phyloP scores from a whole-genome alignment of 2,113 vertebrate genomes.

The Tachysurus fulvidraco region DNA sequence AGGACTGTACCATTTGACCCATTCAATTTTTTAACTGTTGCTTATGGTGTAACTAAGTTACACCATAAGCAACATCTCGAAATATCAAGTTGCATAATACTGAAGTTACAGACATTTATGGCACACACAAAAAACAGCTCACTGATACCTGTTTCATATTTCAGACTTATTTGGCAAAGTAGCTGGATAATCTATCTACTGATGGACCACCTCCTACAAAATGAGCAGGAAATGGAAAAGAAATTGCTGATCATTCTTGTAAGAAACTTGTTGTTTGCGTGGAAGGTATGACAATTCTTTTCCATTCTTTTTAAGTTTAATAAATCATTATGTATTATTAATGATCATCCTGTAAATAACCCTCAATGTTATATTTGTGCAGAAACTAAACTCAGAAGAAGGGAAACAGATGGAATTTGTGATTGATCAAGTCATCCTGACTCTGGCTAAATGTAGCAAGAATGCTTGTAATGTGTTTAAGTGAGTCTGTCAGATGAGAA shows the following conservation, averaged over 20 bases:
- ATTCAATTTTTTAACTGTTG: too few relatives aligned
- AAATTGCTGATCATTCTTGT: constrained; percentile 53
- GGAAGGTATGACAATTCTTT: constrained; percentile 41
- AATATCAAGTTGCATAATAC: neutral
- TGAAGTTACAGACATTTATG: neutral
- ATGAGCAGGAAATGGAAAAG: constrained; percentile 48
- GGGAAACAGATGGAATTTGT: constrained; percentile 24
- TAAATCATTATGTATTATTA: neutral
- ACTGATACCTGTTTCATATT: neutral
- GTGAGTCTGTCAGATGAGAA: constrained; percentile 41
- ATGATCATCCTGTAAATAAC: neutral
- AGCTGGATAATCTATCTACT: constrained; percentile 58
- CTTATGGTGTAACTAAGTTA: too few relatives aligned
- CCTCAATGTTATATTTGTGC: neutral
- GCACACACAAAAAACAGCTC: neutral
- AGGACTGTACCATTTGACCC: neutral
- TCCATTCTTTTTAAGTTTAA: neutral
- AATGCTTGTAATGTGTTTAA: constrained; percentile 48
- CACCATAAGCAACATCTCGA: neutral
- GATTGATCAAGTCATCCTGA: constrained; percentile 49
- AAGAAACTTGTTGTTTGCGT: constrained; percentile 51
- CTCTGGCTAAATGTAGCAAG: constrained; percentile 51
- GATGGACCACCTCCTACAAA: constrained; percentile 58
- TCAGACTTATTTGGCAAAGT: constrained; percentile 54
- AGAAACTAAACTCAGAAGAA: neutral